Conservation (phyloP, 2,113 vertebrate genomes). For the Ptilonorhynchus violaceus region DNA sequence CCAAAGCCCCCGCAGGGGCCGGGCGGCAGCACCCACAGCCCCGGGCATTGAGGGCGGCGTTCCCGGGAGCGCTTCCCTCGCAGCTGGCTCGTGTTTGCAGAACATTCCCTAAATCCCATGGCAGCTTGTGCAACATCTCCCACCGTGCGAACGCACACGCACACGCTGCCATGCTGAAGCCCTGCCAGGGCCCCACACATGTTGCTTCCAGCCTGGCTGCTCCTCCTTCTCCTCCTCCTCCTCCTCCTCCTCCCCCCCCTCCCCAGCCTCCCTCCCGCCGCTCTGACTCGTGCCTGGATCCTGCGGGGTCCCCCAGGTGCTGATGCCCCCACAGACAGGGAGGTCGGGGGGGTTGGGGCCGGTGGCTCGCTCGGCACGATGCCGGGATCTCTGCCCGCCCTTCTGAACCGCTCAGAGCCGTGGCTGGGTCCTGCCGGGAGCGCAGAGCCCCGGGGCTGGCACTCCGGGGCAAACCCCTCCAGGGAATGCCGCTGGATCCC, state of each 20-base stretch:
- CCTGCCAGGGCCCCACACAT: constrained; percentile 2
- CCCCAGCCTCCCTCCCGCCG: neutral
- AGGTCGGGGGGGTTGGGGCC: rapidly evolving
- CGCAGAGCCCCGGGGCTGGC: neutral
- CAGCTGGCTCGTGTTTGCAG: neutral
- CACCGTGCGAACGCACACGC: neutral
- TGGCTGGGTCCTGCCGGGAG: rapidly evolving
- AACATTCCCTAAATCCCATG: neutral
- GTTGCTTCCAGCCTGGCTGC: neutral
- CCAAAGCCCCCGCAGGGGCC: neutral
- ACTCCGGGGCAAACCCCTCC: rapidly evolving
- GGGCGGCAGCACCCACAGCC: neutral
- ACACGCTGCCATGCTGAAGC: neutral
- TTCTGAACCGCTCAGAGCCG: rapidly evolving
- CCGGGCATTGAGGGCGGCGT: neutral
- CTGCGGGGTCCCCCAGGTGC: rapidly evolving
- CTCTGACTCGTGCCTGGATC: neutral
- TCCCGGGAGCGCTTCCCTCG: neutral
- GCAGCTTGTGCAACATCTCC: neutral
- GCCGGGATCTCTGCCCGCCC: rapidly evolving
- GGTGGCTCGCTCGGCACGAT: rapidly evolving
- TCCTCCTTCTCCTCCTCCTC: neutral
- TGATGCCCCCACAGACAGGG: rapidly evolving
- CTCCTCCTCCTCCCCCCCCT: neutral
- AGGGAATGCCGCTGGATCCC: neutral